These are phyloP conservation scores for Pipistrellus nathusii DNA, from an alignment of 2,797 vertebrate species.

Conservation along the genomic window DNA sequence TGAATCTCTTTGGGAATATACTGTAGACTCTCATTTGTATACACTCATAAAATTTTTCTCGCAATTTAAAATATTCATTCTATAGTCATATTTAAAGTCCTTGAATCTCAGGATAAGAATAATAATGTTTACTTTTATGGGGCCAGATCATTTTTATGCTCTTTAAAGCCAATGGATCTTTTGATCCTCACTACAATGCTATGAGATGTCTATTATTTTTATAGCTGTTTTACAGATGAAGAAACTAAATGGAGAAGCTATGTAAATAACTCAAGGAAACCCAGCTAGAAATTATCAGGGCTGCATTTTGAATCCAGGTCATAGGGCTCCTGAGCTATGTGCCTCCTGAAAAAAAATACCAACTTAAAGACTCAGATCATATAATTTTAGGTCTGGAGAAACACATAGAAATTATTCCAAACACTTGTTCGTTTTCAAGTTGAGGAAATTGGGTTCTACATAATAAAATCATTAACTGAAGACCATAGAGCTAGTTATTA, in stretches of 20 bases:
- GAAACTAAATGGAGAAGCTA: background rate
- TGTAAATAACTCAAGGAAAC: slow-evolving; percentile 16
- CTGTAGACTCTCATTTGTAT: background rate
- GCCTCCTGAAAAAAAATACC: background rate
- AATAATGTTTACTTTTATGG: background rate
- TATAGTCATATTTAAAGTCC: background rate
- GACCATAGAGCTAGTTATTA: background rate
- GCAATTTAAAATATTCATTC: background rate
- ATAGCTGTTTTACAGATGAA: background rate
- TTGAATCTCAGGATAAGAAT: background rate
- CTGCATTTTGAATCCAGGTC: background rate
- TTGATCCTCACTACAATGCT: slow-evolving; percentile 22
- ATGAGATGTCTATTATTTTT: slow-evolving; percentile 18
- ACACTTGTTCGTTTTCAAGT: background rate
- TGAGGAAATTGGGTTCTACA: background rate
- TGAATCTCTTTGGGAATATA: background rate
- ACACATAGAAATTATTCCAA: slow-evolving; percentile 1
- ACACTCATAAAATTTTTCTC: background rate
- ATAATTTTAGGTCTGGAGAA: slow-evolving; percentile 1
- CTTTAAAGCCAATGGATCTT: background rate
- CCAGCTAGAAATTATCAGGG: background rate
- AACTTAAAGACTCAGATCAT: background rate
- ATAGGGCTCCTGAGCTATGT: background rate
- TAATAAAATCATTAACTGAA: slow-evolving; percentile 24
- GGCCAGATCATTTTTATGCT: background rate